These are phyloP conservation scores for Hydractinia symbiolongicarpus DNA, from an alignment of 30 jellyfish, hydroid and myxozoan genomes.

Conservation along the genomic window DNA sequence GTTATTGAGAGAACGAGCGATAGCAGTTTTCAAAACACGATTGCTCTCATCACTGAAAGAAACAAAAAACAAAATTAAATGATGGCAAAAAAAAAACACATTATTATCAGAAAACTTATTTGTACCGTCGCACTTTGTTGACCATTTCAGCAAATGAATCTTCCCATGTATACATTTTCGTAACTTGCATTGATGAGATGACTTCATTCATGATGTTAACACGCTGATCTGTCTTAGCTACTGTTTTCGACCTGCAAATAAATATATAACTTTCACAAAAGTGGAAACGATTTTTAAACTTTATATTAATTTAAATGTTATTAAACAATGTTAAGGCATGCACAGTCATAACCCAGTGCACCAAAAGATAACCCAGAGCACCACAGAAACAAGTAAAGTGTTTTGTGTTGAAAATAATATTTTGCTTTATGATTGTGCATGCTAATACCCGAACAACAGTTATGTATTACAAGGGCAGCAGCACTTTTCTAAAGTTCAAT, in stretches of 20 bases:
- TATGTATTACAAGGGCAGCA: too few relatives aligned
- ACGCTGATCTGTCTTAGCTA: background rate
- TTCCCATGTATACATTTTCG: conserved; percentile 78
- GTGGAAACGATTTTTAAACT: too few relatives aligned
- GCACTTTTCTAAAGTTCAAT: too few relatives aligned
- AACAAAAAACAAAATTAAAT: background rate
- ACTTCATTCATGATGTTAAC: conserved; percentile 40
- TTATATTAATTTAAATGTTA: too few relatives aligned
- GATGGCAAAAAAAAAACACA: background rate
- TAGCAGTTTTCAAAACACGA: conserved; percentile 2
- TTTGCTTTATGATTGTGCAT: too few relatives aligned
- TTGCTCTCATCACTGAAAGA: background rate
- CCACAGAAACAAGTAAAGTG: too few relatives aligned
- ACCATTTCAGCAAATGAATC: conserved; percentile 44
- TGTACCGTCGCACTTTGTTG: background rate
- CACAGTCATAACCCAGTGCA: too few relatives aligned
- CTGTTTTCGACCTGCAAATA: background rate
- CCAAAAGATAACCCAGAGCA: too few relatives aligned
- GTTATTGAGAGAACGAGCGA: background rate
- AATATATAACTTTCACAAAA: too few relatives aligned
- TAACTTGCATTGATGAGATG: conserved; percentile 64
- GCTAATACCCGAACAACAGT: too few relatives aligned
- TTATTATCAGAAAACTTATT: background rate
- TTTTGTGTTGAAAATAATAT: too few relatives aligned
- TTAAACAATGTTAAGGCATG: too few relatives aligned